Conservation (phyloP, 2,888 invertebrate genomes). For the Cyclophora punctaria region DNA sequence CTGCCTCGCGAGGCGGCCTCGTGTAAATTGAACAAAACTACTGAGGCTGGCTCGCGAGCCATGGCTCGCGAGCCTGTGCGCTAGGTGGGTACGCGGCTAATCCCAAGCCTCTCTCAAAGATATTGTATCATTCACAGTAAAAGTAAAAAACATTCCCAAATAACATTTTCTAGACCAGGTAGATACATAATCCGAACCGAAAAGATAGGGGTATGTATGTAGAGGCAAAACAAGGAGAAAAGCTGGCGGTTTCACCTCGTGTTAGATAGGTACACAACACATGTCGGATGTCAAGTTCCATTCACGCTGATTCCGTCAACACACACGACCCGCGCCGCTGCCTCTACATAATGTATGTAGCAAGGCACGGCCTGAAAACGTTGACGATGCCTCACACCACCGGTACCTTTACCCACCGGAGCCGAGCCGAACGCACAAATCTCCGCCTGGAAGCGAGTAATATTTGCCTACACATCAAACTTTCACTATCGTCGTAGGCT, state of each 20-base stretch:
- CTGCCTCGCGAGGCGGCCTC: too few relatives aligned
- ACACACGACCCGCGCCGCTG: conserved; percentile 38
- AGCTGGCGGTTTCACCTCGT: conserved; percentile 32
- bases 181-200: too few relatives aligned
- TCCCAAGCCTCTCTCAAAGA: too few relatives aligned
- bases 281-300: conserved; percentile 62
- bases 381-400: conserved; percentile 36
- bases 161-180: too few relatives aligned
- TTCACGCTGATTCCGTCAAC: conserved; percentile 59
- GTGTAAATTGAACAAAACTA: too few relatives aligned
- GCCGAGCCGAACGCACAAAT: conserved; percentile 64
- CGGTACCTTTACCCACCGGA: conserved; percentile 51
- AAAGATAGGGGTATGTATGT: too few relatives aligned
- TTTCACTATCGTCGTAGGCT: conserved; percentile 71
- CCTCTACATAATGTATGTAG: conserved; percentile 56
- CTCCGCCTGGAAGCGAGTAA: conserved; percentile 65
- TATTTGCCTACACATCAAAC: conserved; percentile 76
- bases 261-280: conserved; percentile 52
- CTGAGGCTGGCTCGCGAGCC: too few relatives aligned
- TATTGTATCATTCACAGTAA: too few relatives aligned
- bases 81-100: too few relatives aligned
- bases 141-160: too few relatives aligned
- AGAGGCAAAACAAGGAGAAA: conserved; percentile 24
- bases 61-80: too few relatives aligned
- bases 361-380: conserved; percentile 34